Conservation (phyloP, 2,797 vertebrate species). For the Danio tinwini region DNA sequence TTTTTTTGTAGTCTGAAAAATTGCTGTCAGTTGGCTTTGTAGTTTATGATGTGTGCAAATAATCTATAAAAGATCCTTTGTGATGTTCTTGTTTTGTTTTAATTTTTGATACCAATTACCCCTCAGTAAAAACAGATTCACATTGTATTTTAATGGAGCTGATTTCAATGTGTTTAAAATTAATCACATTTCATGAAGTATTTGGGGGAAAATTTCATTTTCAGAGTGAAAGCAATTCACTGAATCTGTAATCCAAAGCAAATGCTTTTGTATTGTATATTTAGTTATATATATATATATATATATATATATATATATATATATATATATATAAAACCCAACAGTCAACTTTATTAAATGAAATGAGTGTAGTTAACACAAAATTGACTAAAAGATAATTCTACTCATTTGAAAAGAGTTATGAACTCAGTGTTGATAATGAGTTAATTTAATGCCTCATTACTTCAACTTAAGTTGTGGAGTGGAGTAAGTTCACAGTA, state of each 20-base stretch:
- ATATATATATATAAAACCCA: no score
- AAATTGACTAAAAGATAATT: no score
- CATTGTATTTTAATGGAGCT: conserved; percentile 41
- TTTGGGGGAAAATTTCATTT: conserved; percentile 52
- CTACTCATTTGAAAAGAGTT: no score
- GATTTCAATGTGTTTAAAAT: conserved; percentile 57
- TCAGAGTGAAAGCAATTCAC: conserved; percentile 20
- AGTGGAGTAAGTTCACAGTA: no score
- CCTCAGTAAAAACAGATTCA: conserved; percentile 60
- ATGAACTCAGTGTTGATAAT: no score
- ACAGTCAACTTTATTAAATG: no score
- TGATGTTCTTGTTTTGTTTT: conserved; percentile 65
- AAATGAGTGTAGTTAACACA: no score
- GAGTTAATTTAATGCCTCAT: no score
- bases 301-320: no score
- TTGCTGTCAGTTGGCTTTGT: conserved; percentile 28
- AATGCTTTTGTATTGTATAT: conserved; percentile 34
- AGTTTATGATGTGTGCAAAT: conserved; percentile 61
- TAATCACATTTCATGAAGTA: conserved; percentile 38
- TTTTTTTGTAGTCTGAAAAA: conserved; percentile 39
- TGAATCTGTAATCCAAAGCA: conserved; percentile 45
- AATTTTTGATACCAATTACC: conserved; percentile 69
- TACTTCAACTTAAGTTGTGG: no score
- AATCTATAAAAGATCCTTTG: conserved; percentile 64
- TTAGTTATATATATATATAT: no score